A percentile compares a stretch with the other conserved stretches of the same genome.
Conservation (phyloP, 2,113 vertebrate genomes). For the Heloderma charlesbogerti region DNA sequence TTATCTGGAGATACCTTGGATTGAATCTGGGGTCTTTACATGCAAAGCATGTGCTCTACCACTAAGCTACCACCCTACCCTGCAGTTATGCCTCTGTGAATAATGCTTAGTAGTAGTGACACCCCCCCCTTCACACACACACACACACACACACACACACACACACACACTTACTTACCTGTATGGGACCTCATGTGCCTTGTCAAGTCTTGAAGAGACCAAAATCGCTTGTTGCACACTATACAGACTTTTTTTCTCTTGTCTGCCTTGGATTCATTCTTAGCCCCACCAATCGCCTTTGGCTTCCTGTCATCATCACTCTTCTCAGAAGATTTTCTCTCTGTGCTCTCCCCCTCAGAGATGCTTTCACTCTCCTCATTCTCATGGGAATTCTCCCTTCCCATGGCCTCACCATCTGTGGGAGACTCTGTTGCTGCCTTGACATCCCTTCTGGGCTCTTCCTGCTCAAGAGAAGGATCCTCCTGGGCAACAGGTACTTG, state of each 20-base stretch:
- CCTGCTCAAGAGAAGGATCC: constrained; percentile 61
- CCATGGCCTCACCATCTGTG: constrained; percentile 64
- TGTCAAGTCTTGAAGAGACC: constrained; percentile 98
- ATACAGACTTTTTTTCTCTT: constrained; percentile 98
- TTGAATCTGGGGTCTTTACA: background rate
- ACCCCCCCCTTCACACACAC: no score
- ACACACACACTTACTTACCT: constrained; percentile 78
- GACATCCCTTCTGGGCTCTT: constrained; percentile 65
- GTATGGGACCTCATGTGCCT: constrained; percentile 98
- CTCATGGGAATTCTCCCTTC: no score
- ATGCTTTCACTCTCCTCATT: constrained; percentile 78
- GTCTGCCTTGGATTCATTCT: constrained; percentile 85
- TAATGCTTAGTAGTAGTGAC: constrained; percentile 18
- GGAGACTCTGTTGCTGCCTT: constrained; percentile 72
- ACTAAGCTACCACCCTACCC: background rate
- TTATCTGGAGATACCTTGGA: background rate
- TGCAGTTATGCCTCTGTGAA: background rate
- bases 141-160: no score
- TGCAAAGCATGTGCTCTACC: background rate
- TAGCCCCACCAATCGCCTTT: constrained; percentile 81
- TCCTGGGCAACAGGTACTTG: constrained; percentile 58
- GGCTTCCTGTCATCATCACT: constrained; percentile 86
- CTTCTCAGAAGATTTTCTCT: constrained; percentile 82
- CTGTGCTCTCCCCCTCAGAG: constrained; percentile 83
- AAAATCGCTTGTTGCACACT: constrained; percentile 96